A percentile compares a stretch with the other conserved stretches of the same genome.
Conservation (phyloP, 1,140 invertebrate species). For the Lepidurus apus region DNA sequence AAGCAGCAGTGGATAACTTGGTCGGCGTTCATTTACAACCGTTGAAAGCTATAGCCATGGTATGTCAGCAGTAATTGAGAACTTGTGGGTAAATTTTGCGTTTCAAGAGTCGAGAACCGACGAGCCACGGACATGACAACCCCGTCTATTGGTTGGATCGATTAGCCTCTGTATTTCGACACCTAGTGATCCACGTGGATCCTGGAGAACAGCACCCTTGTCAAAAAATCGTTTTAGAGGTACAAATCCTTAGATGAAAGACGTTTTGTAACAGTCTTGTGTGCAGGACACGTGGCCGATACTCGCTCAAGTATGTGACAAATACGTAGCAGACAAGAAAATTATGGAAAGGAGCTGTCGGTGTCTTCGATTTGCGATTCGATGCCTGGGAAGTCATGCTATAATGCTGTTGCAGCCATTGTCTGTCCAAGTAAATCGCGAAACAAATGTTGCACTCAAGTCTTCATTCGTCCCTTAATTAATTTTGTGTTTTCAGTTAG, state of each 20-base stretch:
- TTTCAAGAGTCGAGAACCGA: not conserved
- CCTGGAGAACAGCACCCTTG: conserved; percentile 68
- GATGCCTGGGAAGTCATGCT: conserved; percentile 75
- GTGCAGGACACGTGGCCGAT: conserved; percentile 66
- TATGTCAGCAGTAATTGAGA: conserved; percentile 25
- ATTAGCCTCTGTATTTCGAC: conserved; percentile 79
- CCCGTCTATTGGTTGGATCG: conserved; percentile 91
- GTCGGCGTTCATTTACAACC: conserved; percentile 33
- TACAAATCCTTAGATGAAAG: conserved; percentile 39
- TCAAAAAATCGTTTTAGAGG: conserved; percentile 68
- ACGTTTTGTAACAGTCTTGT: conserved; percentile 27
- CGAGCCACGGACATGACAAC: conserved; percentile 49
- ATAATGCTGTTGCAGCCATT: conserved; percentile 69
- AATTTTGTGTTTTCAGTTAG: conserved; percentile 57
- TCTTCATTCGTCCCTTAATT: not conserved
- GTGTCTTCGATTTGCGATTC: conserved; percentile 78
- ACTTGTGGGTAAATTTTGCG: conserved; percentile 19
- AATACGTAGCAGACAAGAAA: conserved; percentile 72
- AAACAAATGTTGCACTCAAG: not conserved
- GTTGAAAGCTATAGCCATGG: conserved; percentile 28
- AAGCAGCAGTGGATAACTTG: conserved; percentile 25
- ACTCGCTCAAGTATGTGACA: conserved; percentile 66
- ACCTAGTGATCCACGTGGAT: conserved; percentile 56
- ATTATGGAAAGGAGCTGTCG: conserved; percentile 89
- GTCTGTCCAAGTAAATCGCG: conserved; percentile 61